phyloP scores from a whole-genome alignment of 2,113 vertebrate species.

The Podarcis muralis region DNA sequence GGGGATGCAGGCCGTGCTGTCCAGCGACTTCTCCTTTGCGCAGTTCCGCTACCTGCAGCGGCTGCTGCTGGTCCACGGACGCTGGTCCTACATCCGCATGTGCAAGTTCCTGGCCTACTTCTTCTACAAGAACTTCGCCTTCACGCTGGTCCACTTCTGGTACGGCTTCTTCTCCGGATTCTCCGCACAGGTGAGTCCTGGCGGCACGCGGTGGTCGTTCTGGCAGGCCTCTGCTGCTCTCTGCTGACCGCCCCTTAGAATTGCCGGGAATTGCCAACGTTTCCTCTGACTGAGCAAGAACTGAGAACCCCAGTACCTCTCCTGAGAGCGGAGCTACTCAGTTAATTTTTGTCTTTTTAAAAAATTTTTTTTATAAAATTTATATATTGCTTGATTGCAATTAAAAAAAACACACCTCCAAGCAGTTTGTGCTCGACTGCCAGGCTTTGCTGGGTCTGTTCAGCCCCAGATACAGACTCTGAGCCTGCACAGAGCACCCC shows the following conservation, averaged over 20 bases:
- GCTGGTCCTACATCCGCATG: constrained; percentile 97
- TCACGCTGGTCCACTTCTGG: constrained; percentile 96
- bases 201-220: too few relatives aligned
- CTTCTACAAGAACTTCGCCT: constrained; percentile 98
- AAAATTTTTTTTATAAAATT: too few relatives aligned
- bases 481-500: too few relatives aligned
- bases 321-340: too few relatives aligned
- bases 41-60: constrained; percentile 95
- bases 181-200: constrained; percentile 89
- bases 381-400: too few relatives aligned
- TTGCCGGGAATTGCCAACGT: neutral
- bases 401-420: too few relatives aligned
- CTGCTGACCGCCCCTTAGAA: neutral
- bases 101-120: constrained; percentile 96
- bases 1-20: constrained; percentile 93
- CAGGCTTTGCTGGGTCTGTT: too few relatives aligned
- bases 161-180: constrained; percentile 95
- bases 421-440: too few relatives aligned
- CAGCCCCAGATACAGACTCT: too few relatives aligned
- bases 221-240: neutral
- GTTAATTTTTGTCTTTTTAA: too few relatives aligned
- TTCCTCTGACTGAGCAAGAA: too few relatives aligned
- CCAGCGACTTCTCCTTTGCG: constrained; percentile 90
- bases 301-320: too few relatives aligned
- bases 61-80: constrained; percentile 92